Percentiles rank a stretch among this genome's conserved stretches.
phyloP scores from a whole-genome alignment of 2,888 invertebrate genomes.

The Caradrina clavipalpis region DNA sequence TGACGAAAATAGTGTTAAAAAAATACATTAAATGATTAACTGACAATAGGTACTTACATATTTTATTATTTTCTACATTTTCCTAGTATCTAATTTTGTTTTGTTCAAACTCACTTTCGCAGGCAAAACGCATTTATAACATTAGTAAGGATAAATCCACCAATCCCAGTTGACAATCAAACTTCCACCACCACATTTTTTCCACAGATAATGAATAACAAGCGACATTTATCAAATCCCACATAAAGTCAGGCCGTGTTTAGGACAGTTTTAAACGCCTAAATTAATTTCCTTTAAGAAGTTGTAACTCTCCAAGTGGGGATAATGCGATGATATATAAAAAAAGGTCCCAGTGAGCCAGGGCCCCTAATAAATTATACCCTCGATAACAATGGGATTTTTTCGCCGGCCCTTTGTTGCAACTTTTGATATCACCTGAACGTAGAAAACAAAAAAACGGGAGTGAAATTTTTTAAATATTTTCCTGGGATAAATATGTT shows the following conservation, averaged over 20 bases:
- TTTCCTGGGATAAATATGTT: slow-evolving; percentile 23
- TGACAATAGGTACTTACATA: no score
- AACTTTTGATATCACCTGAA: slow-evolving; percentile 91
- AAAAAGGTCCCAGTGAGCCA: slow-evolving; percentile 89
- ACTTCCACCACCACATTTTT: slow-evolving; percentile 45
- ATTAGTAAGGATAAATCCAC: no score
- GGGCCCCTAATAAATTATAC: slow-evolving; percentile 90
- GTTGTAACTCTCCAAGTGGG: slow-evolving; percentile 90
- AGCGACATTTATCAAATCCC: slow-evolving; percentile 83
- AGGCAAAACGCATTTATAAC: no score
- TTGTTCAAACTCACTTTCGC: no score
- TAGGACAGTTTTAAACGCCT: slow-evolving; percentile 88
- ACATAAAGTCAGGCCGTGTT: slow-evolving; percentile 85
- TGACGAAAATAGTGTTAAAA: no score
- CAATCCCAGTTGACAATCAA: slow-evolving; percentile 17
- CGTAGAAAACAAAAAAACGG: slow-evolving; percentile 68
- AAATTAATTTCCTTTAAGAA: slow-evolving; percentile 91
- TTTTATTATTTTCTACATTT: neutral
- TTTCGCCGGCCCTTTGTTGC: slow-evolving; percentile 89
- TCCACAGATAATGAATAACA: slow-evolving; percentile 65
- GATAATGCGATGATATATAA: slow-evolving; percentile 91
- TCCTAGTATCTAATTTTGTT: no score
- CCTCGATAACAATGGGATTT: slow-evolving; percentile 91
- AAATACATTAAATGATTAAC: no score
- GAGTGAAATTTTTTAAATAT: slow-evolving; percentile 37